Conservation (phyloP, 2,888 invertebrate genomes). For the Protophormia terraenovae region DNA sequence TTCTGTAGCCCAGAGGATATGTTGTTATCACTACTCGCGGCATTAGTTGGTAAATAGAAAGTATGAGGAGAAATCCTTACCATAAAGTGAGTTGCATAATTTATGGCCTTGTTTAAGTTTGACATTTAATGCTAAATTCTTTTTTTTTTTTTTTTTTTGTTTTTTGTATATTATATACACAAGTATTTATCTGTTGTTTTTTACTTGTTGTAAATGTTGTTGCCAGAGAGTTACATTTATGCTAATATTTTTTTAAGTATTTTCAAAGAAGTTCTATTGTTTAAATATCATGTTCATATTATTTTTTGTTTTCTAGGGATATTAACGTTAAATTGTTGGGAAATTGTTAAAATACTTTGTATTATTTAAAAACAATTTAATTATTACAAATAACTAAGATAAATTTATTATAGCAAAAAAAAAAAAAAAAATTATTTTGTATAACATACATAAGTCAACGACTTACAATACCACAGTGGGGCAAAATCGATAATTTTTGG, state of each 20-base stretch:
- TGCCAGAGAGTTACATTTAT: not conserved
- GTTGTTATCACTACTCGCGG: not conserved
- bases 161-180: no score
- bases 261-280: not conserved
- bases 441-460: not conserved
- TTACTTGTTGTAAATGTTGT: not conserved
- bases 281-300: not conserved
- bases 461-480: not conserved
- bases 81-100: conserved; percentile 59
- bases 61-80: not conserved
- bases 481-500: no score
- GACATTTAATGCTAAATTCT: conserved; percentile 60
- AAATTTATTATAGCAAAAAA: not conserved
- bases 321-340: conserved; percentile 9
- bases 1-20: not conserved
- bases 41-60: no score
- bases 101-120: conserved; percentile 63
- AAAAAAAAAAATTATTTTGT: not conserved
- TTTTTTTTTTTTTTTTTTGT: conserved; percentile 17
- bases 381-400: conserved; percentile 17
- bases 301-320: not conserved
- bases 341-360: conserved; percentile 28
- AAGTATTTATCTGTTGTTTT: not conserved
- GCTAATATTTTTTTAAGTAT: not conserved
- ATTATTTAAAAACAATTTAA: conserved; percentile 48